Evolutionary conservation across 2,797 vertebrate species (phyloP).

Genomic region (Loriculus beryllinus): DNA sequence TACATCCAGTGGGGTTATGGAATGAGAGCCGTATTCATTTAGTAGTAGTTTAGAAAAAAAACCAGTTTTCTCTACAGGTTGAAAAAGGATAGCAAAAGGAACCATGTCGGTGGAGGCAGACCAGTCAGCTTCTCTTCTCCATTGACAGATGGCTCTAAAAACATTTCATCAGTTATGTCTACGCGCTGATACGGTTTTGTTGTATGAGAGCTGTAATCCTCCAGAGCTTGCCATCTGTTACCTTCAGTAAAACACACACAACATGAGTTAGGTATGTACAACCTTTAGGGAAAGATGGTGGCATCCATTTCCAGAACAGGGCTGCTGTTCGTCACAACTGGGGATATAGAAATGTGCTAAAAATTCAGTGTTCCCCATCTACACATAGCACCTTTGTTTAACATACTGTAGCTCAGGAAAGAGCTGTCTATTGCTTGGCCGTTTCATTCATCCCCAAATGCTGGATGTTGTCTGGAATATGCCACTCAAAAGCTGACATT

Average conservation of each 20-base stretch:
- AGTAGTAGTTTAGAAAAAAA: not conserved
- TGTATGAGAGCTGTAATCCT: conserved; percentile 8
- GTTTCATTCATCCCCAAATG: conserved; percentile 43
- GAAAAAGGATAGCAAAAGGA: not conserved
- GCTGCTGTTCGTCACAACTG: not conserved
- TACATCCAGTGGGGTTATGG: accelerated
- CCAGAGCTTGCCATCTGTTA: conserved; percentile 34
- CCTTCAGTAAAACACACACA: not conserved
- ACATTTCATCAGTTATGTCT: conserved; percentile 25
- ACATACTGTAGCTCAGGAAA: not conserved
- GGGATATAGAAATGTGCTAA: conserved; percentile 44
- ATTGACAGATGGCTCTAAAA: conserved; percentile 27
- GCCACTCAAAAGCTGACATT: conserved; percentile 60
- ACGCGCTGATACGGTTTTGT: not conserved
- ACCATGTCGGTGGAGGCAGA: not conserved
- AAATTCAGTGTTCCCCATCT: conserved; percentile 38
- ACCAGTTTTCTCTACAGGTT: not conserved
- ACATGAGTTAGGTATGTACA: not conserved
- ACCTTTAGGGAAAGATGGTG: not conserved
- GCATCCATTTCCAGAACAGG: conserved; percentile 16
- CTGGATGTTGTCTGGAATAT: conserved; percentile 44
- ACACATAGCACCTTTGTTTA: not conserved
- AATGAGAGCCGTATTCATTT: not conserved
- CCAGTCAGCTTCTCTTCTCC: not conserved
- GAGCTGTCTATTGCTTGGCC: conserved; percentile 41